Evolutionary conservation across 2,797 vertebrate genomes (phyloP), one percentile per base, ranked within the genome.

Genomic region (Octomys mimax): DNA sequence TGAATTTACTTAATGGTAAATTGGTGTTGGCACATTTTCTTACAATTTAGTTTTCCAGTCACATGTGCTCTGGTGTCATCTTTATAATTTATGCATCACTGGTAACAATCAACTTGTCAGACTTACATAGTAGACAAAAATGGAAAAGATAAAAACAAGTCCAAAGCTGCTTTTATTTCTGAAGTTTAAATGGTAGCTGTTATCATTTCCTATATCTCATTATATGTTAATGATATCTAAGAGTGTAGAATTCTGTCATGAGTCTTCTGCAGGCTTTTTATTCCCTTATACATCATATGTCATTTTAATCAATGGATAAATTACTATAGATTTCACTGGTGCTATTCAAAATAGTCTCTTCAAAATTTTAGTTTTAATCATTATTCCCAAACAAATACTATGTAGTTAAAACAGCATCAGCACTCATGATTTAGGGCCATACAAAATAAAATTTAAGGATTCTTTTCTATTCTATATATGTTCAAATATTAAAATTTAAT

Each of bases 51-150:
- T 62, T 89, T 64, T 95, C 73, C 39, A 57, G n/a, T 81, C 66
- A 82, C 16, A 57, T 2, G n/a, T 36, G 12, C 36, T 59, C 71
- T 39, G 16, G 59, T 52, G 77, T 86, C 68, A 70, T 92, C 62
- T 52, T 88, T 80, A 86, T 94, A 88, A 96, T 95, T 92, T 70
- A 96, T 80, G 52, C 42, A 75, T 92, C 86, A 70, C 75, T 91
- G 70, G 54, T 49, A 88, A 70, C 89, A 95, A 96, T 96, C 95
- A 89, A 46, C 73, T 88, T 96, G 89, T 96, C 95, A 95, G 54
- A 39, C 81, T 83, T 95, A 82, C 73, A 73, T 21, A 59, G 79
- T 14, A 92, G 91, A 83, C 66, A 49, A 81, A 90, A 95, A 90
- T 78, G 92, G 71, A 94, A 96, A 90, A 70, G 49, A 85, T 90